Percentiles rank a stretch among this genome's conserved stretches.
These are phyloP conservation scores for Osmoderma eremita DNA, from an alignment of 2,888 invertebrate species.

Conservation along the genomic window DNA sequence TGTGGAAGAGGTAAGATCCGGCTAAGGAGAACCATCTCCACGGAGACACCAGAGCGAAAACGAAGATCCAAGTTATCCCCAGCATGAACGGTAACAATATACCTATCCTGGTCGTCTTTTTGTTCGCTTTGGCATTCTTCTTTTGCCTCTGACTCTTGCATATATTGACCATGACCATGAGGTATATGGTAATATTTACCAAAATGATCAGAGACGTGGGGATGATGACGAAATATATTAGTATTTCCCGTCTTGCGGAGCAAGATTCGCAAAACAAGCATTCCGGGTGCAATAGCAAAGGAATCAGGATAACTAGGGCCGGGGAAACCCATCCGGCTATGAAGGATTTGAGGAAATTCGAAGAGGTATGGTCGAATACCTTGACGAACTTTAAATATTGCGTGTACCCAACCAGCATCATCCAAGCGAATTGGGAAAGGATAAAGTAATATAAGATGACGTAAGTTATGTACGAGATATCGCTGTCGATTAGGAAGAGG, in stretches of 20 bases:
- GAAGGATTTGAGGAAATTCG: conserved; percentile 16
- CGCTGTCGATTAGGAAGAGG: conserved; percentile 31
- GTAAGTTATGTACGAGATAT: conserved; percentile 39
- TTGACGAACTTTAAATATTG: conserved; percentile 39
- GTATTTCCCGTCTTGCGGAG: conserved; percentile 22
- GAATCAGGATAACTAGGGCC: conserved; percentile 15
- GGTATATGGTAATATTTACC: conserved; percentile 34
- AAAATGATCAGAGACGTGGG: conserved; percentile 35
- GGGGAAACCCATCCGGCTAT: conserved; percentile 34
- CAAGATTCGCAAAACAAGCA: conserved; percentile 35
- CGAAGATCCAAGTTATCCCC: conserved; percentile 39
- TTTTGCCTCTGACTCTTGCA: conserved; percentile 33
- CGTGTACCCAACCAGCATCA: conserved; percentile 37
- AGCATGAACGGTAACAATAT: conserved; percentile 36
- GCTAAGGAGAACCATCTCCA: conserved; percentile 33
- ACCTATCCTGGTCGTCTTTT: conserved; percentile 27
- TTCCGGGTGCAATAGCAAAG: conserved; percentile 27
- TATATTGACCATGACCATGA: conserved; percentile 32
- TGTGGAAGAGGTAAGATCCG: conserved; percentile 35
- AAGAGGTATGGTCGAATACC: conserved; percentile 18
- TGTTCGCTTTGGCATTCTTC: conserved; percentile 16
- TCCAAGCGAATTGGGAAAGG: conserved; percentile 38
- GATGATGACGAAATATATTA: conserved; percentile 38
- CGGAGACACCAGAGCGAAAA: conserved; percentile 37
- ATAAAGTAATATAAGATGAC: conserved; percentile 39